Conservation (phyloP, 2,113 vertebrate species). For the Carollia perspicillata region DNA sequence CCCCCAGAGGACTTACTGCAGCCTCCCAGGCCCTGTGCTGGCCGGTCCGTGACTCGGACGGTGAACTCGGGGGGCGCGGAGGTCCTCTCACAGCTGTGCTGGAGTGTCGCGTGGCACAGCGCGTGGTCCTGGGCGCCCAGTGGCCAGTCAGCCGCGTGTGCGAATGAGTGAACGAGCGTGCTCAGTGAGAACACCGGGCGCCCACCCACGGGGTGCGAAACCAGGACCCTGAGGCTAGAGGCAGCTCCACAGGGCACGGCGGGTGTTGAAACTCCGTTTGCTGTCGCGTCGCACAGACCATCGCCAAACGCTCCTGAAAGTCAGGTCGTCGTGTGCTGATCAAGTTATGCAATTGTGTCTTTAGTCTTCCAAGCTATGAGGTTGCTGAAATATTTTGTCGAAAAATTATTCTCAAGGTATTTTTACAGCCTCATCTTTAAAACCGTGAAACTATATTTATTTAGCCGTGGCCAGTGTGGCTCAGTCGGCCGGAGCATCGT, state of each 20-base stretch:
- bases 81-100: neutral
- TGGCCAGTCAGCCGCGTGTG: neutral
- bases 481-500: neutral
- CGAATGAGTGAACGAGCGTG: neutral
- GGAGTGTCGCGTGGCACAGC: neutral
- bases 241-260: no score
- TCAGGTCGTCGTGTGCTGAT: neutral
- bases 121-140: no score
- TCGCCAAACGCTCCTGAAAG: neutral
- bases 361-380: neutral
- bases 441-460: neutral
- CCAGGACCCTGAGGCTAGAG: neutral
- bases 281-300: no score
- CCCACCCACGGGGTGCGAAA: no score
- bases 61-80: no score
- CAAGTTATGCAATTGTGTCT: neutral
- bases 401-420: neutral
- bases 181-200: neutral
- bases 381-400: neutral
- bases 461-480: neutral
- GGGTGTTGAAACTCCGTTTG: neutral
- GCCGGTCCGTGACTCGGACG: neutral
- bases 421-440: neutral
- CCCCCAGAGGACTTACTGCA: neutral
- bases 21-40: no score